Conservation (phyloP, 2,888 invertebrate species). For the Zhengitettix transpicula region DNA sequence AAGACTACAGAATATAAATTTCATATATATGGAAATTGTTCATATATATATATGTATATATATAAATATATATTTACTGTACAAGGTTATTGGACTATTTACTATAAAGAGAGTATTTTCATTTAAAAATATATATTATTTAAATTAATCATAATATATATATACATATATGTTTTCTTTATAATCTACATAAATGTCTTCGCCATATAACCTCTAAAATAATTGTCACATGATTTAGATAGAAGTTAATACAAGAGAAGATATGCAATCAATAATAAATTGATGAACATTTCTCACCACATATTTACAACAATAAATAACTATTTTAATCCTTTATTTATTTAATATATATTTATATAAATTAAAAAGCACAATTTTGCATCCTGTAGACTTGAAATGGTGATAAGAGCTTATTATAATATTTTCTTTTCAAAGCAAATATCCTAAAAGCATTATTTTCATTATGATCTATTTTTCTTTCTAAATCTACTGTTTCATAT, state of each 20-base stretch:
- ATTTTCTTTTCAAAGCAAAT: conserved; percentile 13
- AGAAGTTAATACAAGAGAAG: neutral
- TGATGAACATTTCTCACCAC: neutral
- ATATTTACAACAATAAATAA: neutral
- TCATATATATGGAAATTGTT: neutral
- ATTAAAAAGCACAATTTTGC: neutral
- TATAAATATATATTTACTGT: neutral
- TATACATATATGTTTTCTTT: neutral
- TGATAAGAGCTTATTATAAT: neutral
- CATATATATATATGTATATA: too few relatives aligned
- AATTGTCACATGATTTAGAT: neutral
- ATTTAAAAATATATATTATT: neutral
- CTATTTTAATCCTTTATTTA: neutral
- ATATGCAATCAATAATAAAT: conserved; percentile 1
- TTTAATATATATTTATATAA: neutral
- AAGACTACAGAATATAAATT: conserved; percentile 8
- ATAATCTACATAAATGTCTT: neutral
- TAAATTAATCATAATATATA: neutral
- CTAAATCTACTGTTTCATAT: conserved; percentile 15
- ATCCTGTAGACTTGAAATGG: conserved; percentile 12
- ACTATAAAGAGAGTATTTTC: neutral
- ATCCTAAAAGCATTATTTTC: conserved; percentile 12
- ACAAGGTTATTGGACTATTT: neutral
- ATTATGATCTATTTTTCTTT: conserved; percentile 7
- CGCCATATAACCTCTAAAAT: neutral